phyloP scores from a whole-genome alignment of 2,113 vertebrate species.

The Electrona antarctica region DNA sequence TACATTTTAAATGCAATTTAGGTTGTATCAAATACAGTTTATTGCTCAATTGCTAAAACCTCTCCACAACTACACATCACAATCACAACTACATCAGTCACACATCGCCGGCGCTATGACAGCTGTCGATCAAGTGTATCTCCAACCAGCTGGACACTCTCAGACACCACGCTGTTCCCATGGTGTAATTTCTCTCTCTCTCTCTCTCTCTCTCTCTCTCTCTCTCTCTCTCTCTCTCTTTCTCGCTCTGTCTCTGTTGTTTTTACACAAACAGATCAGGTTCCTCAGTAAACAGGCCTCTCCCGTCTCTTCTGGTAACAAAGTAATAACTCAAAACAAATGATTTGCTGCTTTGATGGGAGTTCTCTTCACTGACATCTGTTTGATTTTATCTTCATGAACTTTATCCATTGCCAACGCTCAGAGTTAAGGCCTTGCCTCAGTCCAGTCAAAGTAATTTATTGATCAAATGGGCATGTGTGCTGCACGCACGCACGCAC shows the following conservation, averaged over 20 bases:
- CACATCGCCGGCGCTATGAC: slow-evolving; percentile 59
- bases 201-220: too few species aligned
- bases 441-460: too few species aligned
- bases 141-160: slow-evolving; percentile 72
- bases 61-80: too few species aligned
- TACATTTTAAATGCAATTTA: too few species aligned
- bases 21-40: too few species aligned
- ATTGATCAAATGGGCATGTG: too few species aligned
- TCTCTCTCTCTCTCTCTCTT: too few species aligned
- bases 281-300: slow-evolving; percentile 98
- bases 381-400: slow-evolving; percentile 99
- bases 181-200: slow-evolving; percentile 66
- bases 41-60: too few species aligned
- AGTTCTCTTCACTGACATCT: slow-evolving; percentile 98
- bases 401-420: slow-evolving; percentile 92
- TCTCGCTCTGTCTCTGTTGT: slow-evolving; percentile 76
- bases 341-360: slow-evolving; percentile 98
- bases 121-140: slow-evolving; percentile 90
- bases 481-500: too few species aligned
- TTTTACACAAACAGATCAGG: slow-evolving; percentile 99
- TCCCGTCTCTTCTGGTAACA: slow-evolving; percentile 96
- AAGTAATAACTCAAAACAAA: slow-evolving; percentile 99
- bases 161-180: slow-evolving; percentile 89
- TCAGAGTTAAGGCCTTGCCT: not conserved
- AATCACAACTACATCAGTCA: too few species aligned